Percentiles rank a stretch among this genome's conserved stretches.
phyloP scores from a whole-genome alignment of 2,888 invertebrate genomes.

The Leptinotarsa haldemani region DNA sequence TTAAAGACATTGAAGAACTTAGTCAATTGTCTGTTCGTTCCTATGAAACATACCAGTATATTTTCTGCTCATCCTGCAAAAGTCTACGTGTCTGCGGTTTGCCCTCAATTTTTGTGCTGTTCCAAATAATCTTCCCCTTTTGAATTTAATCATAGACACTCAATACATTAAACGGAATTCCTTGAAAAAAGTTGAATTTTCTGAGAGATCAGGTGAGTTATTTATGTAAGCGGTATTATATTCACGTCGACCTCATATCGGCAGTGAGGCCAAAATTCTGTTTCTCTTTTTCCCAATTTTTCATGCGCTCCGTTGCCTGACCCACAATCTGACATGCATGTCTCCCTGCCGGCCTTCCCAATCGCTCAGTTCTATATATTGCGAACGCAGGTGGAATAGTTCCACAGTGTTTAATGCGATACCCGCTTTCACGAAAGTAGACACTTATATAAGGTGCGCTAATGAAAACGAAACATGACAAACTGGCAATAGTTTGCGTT shows the following conservation, averaged over 20 bases:
- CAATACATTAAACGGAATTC: no score
- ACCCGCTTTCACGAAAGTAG: background rate
- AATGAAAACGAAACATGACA: background rate
- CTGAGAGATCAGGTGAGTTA: no score
- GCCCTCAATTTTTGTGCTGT: no score
- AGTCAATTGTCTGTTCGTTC: no score
- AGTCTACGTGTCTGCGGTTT: no score
- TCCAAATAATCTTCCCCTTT: no score
- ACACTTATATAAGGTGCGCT: background rate
- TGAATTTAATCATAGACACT: no score
- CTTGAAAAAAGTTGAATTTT: no score
- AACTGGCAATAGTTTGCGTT: no score
- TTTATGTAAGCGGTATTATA: background rate
- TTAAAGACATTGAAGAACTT: no score
- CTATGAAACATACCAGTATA: no score
- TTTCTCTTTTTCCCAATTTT: background rate
- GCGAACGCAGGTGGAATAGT: conserved; percentile 26
- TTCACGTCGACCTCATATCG: background rate
- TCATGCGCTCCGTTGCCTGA: background rate
- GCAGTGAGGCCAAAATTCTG: background rate
- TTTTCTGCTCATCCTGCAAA: no score
- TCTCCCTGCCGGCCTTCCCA: background rate
- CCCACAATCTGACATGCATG: conserved; percentile 15
- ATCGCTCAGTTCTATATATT: conserved; percentile 20
- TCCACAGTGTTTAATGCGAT: conserved; percentile 9